Evolutionary conservation across 1,140 invertebrate species (phyloP).

Genomic region (Leptoteleia sp.): DNA sequence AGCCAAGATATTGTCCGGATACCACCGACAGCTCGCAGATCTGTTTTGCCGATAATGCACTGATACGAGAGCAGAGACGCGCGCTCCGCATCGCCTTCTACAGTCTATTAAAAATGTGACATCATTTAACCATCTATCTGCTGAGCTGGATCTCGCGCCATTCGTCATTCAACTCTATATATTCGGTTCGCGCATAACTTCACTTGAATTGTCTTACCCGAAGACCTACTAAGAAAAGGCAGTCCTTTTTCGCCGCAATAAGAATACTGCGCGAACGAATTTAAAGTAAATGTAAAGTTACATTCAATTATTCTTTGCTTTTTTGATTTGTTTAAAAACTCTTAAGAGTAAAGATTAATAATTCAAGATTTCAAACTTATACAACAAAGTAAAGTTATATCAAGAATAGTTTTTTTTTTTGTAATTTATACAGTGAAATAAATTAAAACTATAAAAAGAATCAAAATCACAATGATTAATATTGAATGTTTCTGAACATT

Average conservation of each 20-base stretch:
- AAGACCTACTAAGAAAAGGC: slow-evolving; percentile 57
- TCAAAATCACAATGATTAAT: too few relatives aligned
- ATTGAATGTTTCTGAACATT: too few relatives aligned
- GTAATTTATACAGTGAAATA: too few relatives aligned
- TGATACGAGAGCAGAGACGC: slow-evolving; percentile 63
- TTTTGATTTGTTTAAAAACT: too few relatives aligned
- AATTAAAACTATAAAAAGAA: too few relatives aligned
- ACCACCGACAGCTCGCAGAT: slow-evolving; percentile 74
- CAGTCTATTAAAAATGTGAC: slow-evolving; percentile 74
- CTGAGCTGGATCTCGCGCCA: slow-evolving; percentile 64
- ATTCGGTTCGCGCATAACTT: slow-evolving; percentile 56
- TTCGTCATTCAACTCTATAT: slow-evolving; percentile 71
- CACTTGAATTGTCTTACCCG: slow-evolving; percentile 41
- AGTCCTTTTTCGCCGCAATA: slow-evolving; percentile 6
- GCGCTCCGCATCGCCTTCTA: slow-evolving; percentile 52
- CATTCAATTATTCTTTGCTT: too few relatives aligned
- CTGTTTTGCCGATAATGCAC: slow-evolving; percentile 72
- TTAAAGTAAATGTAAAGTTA: too few relatives aligned
- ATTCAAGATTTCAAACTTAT: too few relatives aligned
- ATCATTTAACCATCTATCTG: slow-evolving; percentile 73
- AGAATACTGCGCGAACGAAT: slow-evolving; percentile 14
- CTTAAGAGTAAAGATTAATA: too few relatives aligned
- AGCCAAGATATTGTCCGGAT: slow-evolving; percentile 74
- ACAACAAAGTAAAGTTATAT: too few relatives aligned
- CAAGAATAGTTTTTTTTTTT: too few relatives aligned